These are phyloP conservation scores for Cremastinae sp. DNA, from an alignment of 2,888 invertebrate species.

Conservation along the genomic window DNA sequence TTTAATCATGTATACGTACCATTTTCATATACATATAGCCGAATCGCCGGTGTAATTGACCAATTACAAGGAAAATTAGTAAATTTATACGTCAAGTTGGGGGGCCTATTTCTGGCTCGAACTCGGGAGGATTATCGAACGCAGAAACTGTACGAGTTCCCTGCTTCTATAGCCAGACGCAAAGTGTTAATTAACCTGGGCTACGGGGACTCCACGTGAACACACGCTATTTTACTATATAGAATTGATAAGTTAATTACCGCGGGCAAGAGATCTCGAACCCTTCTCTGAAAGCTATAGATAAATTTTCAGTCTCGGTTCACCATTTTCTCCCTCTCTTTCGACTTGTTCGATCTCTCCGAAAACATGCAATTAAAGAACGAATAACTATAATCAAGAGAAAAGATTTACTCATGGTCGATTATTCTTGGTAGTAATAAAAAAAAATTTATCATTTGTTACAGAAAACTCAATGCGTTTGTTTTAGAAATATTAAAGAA, in stretches of 20 bases:
- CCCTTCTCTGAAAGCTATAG: conserved; percentile 9
- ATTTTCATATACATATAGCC: too few relatives aligned
- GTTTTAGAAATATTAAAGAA: too few relatives aligned
- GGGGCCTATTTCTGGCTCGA: conserved; percentile 3
- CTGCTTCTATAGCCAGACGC: conserved; percentile 4
- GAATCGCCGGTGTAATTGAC: too few relatives aligned
- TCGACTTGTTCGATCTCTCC: background rate
- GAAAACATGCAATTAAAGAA: conserved; percentile 5
- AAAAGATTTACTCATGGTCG: conserved; percentile 24
- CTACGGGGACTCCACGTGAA: conserved; percentile 1
- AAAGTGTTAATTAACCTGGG: conserved; percentile 49
- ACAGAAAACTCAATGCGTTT: too few relatives aligned
- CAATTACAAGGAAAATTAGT: conserved; percentile 46
- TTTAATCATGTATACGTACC: too few relatives aligned
- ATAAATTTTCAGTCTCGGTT: conserved; percentile 14
- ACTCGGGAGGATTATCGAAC: conserved; percentile 5
- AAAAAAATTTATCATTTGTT: too few relatives aligned
- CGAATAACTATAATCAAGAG: conserved; percentile 25
- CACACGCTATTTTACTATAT: conserved; percentile 22
- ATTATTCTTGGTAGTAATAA: conserved; percentile 10
- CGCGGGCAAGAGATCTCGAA: conserved; percentile 37
- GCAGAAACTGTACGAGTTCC: conserved; percentile 25
- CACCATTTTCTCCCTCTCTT: background rate
- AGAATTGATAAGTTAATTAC: conserved; percentile 59
- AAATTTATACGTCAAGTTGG: conserved; percentile 17